Conservation (phyloP, 2,113 vertebrate species). For the Hippocampus zosterae region DNA sequence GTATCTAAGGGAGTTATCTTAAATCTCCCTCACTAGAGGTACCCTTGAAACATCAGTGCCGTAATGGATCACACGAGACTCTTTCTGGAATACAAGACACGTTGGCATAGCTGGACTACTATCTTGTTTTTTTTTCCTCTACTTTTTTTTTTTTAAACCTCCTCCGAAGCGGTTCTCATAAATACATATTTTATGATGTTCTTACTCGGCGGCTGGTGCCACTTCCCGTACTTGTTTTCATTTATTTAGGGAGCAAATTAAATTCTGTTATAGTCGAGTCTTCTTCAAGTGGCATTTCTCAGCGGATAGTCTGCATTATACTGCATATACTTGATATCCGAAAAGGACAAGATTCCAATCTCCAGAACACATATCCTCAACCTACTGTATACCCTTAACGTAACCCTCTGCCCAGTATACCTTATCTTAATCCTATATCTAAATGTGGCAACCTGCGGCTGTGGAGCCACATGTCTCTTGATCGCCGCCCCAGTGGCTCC, state of each 20-base stretch:
- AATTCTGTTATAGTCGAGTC: constrained; percentile 32
- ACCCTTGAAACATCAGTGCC: constrained; percentile 64
- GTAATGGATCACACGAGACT: constrained; percentile 56
- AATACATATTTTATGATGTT: constrained; percentile 49
- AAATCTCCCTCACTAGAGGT: constrained; percentile 56
- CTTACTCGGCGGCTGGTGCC: constrained; percentile 28
- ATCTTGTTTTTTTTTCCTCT: constrained; percentile 5
- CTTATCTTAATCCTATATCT: no score
- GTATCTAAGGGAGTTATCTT: constrained; percentile 59
- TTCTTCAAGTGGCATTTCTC: neutral
- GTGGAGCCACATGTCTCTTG: no score
- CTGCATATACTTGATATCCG: neutral
- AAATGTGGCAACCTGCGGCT: no score
- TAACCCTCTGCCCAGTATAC: no score
- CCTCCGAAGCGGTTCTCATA: constrained; percentile 48
- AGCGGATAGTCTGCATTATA: neutral
- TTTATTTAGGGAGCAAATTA: constrained; percentile 41
- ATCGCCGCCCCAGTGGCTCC: no score
- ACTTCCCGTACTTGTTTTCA: constrained; percentile 22
- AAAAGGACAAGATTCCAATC: neutral
- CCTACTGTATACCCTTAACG: no score
- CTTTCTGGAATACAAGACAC: constrained; percentile 64
- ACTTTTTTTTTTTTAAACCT: constrained; percentile 3
- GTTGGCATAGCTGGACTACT: constrained; percentile 44
- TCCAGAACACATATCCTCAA: neutral